Evolutionary conservation across 2,888 invertebrate species (phyloP).

Genomic region (Lasioglossum malachurum): DNA sequence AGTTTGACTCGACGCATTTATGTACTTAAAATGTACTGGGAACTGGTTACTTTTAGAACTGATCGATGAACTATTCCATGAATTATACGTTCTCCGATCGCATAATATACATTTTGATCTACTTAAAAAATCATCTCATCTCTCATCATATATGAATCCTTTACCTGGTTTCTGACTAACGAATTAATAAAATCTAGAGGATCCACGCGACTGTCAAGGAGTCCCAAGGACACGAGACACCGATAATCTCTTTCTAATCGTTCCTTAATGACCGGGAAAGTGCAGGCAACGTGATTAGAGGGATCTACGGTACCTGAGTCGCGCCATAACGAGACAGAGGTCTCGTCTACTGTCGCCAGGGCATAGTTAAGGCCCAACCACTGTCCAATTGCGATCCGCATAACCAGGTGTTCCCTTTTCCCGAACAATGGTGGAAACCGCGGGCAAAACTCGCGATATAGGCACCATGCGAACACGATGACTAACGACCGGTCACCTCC

Average conservation of each 20-base stretch:
- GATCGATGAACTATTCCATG: neutral
- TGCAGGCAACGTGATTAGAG: neutral
- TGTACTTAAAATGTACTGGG: neutral
- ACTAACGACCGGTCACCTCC: constrained; percentile 72
- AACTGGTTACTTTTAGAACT: neutral
- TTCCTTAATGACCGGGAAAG: neutral
- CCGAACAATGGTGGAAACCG: constrained; percentile 34
- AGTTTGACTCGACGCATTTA: neutral
- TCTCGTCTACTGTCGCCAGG: constrained; percentile 45
- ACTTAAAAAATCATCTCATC: neutral
- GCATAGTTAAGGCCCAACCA: constrained; percentile 52
- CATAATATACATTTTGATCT: neutral
- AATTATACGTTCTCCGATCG: neutral
- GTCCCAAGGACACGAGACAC: neutral
- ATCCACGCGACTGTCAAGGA: neutral
- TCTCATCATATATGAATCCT: no score
- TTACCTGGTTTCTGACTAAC: neutral
- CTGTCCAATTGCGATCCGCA: constrained; percentile 30
- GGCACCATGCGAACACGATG: constrained; percentile 63
- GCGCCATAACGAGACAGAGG: constrained; percentile 64
- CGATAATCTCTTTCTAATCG: neutral
- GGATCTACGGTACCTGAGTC: constrained; percentile 65
- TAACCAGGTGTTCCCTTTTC: constrained; percentile 49
- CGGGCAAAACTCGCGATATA: constrained; percentile 4
- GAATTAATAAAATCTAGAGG: neutral